phyloP scores from a whole-genome alignment of 2,797 vertebrate species.

The Esox lucius region DNA sequence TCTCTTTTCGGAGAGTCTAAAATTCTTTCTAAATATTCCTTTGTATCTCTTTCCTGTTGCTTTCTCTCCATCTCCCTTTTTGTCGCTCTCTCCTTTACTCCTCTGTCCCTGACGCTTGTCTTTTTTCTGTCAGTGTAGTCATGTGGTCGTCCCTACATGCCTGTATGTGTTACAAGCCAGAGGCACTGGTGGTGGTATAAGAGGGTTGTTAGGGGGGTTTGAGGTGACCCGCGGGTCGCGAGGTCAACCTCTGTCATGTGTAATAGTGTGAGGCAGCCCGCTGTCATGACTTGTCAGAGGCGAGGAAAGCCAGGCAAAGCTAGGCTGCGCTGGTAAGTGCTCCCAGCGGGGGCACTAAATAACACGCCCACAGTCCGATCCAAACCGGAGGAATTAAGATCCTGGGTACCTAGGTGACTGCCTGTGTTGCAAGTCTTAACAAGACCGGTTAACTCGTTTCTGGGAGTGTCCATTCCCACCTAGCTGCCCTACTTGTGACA shows the following conservation, averaged over 20 bases:
- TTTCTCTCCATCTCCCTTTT: neutral
- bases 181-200: constrained; percentile 51
- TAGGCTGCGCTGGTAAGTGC: constrained; percentile 63
- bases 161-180: constrained; percentile 27
- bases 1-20: too few species aligned
- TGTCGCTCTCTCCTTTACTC: neutral
- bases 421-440: constrained; percentile 5
- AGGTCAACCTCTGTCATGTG: constrained; percentile 65
- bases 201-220: constrained; percentile 44
- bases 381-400: constrained; percentile 27
- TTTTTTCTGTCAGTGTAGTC: neutral
- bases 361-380: constrained; percentile 38
- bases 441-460: neutral
- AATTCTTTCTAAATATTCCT: neutral
- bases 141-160: neutral
- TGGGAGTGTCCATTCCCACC: too few species aligned
- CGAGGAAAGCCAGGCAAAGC: constrained; percentile 66
- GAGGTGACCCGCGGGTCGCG: constrained; percentile 55
- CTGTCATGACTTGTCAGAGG: constrained; percentile 68
- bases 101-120: neutral
- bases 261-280: constrained; percentile 70
- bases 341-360: constrained; percentile 61
- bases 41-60: constrained; percentile 16
- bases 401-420: constrained; percentile 6
- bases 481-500: too few species aligned